Evolutionary conservation across 2,797 vertebrate genomes (phyloP).

Genomic region (Microtus agrestis): DNA sequence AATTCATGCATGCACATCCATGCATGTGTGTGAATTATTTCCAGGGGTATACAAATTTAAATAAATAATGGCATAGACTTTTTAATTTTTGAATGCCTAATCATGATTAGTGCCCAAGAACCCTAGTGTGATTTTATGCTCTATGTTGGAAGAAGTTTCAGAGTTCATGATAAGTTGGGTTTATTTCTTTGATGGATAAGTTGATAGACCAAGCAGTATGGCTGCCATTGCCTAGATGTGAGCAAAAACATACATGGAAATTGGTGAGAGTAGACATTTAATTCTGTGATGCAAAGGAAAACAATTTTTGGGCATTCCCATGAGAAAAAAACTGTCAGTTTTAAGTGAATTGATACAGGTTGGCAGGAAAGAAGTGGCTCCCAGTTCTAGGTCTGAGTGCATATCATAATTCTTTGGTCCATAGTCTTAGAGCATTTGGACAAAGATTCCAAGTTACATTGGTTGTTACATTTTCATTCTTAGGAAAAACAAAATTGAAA

Average conservation of each 20-base stretch:
- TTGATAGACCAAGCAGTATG: neutral
- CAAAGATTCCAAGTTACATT: neutral
- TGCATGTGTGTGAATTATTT: neutral
- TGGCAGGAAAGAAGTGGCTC: neutral
- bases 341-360: neutral
- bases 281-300: neutral
- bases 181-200: neutral
- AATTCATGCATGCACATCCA: accelerated
- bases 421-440: neutral
- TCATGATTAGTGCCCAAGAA: neutral
- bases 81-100: neutral
- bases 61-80: neutral
- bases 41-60: neutral
- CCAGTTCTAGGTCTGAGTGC: neutral
- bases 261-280: neutral
- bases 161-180: neutral
- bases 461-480: slow-evolving; percentile 12
- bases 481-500: neutral
- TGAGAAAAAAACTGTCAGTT: neutral
- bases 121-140: neutral
- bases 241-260: neutral
- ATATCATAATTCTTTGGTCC: neutral
- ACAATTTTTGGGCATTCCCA: neutral
- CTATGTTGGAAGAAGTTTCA: neutral
- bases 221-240: neutral